phyloP scores from a whole-genome alignment of 2,888 invertebrate genomes.

The Luperina testacea region DNA sequence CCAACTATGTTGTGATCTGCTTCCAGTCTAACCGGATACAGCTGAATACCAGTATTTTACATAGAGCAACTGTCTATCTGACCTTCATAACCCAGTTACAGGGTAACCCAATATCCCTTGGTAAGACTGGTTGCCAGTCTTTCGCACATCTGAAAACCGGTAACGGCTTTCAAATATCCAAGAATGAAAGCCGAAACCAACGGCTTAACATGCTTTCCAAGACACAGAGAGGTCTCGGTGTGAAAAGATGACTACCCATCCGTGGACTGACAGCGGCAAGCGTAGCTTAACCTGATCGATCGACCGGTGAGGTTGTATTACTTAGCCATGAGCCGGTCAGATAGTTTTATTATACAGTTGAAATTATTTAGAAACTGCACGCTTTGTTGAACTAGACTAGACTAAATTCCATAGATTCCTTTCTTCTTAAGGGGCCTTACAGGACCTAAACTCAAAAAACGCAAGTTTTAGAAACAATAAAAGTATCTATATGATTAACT shows the following conservation, averaged over 20 bases:
- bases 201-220: too few relatives aligned
- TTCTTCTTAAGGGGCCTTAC: constrained; percentile 1
- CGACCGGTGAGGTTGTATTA: not conserved
- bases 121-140: not conserved
- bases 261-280: not conserved
- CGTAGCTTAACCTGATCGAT: not conserved
- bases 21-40: not conserved
- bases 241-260: not conserved
- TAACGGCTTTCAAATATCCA: not conserved
- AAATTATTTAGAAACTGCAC: constrained; percentile 15
- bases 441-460: too few relatives aligned
- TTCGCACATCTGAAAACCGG: not conserved
- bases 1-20: too few relatives aligned
- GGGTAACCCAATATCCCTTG: not conserved
- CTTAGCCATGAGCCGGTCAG: not conserved
- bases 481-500: too few relatives aligned
- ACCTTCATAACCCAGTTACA: not conserved
- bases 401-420: constrained; percentile 29
- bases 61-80: not conserved
- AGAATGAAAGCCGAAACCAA: not conserved
- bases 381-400: constrained; percentile 19
- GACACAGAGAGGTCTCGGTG: too few relatives aligned
- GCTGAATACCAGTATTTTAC: not conserved
- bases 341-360: not conserved
- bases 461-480: too few relatives aligned